phyloP scores from a whole-genome alignment of 2,888 invertebrate genomes.

The Sthenelais limicola region DNA sequence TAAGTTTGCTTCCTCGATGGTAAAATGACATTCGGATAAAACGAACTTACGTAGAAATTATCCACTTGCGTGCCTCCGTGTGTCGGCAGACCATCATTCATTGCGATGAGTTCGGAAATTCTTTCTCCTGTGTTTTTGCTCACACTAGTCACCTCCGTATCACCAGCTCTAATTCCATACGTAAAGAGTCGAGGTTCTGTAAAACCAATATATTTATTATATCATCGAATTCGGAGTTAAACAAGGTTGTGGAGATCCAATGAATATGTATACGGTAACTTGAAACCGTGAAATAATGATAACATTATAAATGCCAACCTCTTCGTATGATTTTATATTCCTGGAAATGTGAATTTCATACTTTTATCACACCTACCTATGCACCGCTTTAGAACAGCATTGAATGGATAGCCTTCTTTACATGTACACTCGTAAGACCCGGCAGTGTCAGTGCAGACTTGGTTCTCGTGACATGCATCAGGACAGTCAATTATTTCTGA shows the following conservation, averaged over 20 bases:
- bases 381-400: not conserved
- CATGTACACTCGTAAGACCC: not conserved
- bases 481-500: no score
- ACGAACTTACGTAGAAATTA: conserved; percentile 3
- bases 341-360: no score
- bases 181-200: conserved; percentile 1
- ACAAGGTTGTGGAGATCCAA: no score
- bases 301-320: no score
- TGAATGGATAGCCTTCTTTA: not conserved
- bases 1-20: not conserved
- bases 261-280: no score
- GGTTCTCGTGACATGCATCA: not conserved
- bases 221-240: no score
- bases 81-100: conserved; percentile 13
- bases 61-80: not conserved
- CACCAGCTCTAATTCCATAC: conserved; percentile 4
- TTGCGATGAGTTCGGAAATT: not conserved
- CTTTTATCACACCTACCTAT: not conserved
- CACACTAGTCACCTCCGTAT: conserved; percentile 4
- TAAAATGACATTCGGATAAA: not conserved
- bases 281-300: no score
- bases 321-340: no score
- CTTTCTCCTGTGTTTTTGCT: conserved; percentile 4
- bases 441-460: not conserved
- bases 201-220: no score